These are phyloP conservation scores for Volucella inanis DNA, from an alignment of 2,888 invertebrate species.

Conservation along the genomic window DNA sequence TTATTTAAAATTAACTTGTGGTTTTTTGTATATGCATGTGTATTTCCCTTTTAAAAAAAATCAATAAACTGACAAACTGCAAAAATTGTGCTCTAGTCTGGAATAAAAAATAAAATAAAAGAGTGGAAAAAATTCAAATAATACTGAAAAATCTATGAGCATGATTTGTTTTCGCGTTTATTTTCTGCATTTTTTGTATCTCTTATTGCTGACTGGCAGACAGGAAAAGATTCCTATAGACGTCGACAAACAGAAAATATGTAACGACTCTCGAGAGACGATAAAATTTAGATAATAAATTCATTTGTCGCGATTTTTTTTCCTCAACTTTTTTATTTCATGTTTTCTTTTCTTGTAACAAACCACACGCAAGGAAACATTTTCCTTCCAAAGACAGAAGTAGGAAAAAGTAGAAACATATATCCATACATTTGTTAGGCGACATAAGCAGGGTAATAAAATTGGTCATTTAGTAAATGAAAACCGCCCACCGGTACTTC, in stretches of 20 bases:
- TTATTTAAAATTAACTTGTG: not conserved
- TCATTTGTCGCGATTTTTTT: constrained; percentile 20
- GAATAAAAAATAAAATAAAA: constrained; percentile 3
- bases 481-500: constrained; percentile 29
- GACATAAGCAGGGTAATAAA: constrained; percentile 52
- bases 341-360: constrained; percentile 10
- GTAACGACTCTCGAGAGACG: constrained; percentile 25
- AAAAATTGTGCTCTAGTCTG: not conserved
- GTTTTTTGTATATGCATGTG: constrained; percentile 5
- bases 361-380: constrained; percentile 53
- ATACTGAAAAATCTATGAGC: not conserved
- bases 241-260: not conserved
- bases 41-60: constrained; percentile 2
- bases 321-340: not conserved
- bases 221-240: constrained; percentile 3
- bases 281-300: constrained; percentile 48
- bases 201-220: constrained; percentile 19
- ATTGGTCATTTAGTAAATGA: constrained; percentile 58
- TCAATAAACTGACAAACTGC: not conserved
- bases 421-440: constrained; percentile 15
- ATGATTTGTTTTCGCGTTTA: too few relatives aligned
- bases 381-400: not conserved
- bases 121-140: not conserved
- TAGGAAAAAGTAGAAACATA: not conserved
- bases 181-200: too few relatives aligned